phyloP scores from a whole-genome alignment of 2,888 invertebrate species.

The Diaphora mendica region DNA sequence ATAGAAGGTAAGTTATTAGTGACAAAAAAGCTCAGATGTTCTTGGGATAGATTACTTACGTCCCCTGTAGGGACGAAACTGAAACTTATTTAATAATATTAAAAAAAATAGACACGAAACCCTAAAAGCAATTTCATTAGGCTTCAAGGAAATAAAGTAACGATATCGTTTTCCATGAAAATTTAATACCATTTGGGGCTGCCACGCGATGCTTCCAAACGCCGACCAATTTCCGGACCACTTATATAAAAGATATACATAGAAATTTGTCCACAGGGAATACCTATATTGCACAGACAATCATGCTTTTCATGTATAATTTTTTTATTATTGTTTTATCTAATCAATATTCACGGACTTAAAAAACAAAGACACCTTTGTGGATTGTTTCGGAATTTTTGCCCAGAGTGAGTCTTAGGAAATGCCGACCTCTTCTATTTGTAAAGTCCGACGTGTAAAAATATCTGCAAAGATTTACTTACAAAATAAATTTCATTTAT shows the following conservation, averaged over 20 bases:
- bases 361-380: too few relatives aligned
- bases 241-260: neutral
- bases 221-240: neutral
- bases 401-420: too few relatives aligned
- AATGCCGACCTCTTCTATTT: too few relatives aligned
- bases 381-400: too few relatives aligned
- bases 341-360: too few relatives aligned
- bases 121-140: neutral
- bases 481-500: too few relatives aligned
- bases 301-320: neutral
- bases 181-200: neutral
- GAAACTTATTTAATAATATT: neutral
- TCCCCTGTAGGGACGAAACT: neutral
- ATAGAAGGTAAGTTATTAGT: too few relatives aligned
- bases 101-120: neutral
- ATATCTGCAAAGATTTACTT: too few relatives aligned
- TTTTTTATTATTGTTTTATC: too few relatives aligned
- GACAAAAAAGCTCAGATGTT: neutral
- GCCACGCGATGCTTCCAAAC: neutral
- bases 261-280: neutral
- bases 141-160: neutral
- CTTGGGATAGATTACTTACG: neutral
- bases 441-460: too few relatives aligned
- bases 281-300: neutral
- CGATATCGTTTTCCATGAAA: neutral